Conservation (phyloP, 2,888 invertebrate species). For the Chymomyza fuscimana region DNA sequence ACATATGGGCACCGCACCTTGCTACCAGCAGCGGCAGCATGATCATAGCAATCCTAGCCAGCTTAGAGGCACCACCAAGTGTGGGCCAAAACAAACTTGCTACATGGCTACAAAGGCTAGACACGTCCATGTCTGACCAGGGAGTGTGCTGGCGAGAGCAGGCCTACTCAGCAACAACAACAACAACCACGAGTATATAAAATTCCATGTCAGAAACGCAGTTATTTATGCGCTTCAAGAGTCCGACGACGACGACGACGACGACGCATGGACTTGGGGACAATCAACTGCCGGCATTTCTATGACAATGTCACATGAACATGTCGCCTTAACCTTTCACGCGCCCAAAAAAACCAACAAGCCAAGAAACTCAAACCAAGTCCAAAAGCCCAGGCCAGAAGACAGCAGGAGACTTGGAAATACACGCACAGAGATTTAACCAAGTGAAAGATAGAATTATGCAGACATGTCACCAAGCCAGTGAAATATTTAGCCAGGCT, state of each 20-base stretch:
- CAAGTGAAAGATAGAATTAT: constrained; percentile 6
- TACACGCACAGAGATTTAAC: constrained; percentile 1
- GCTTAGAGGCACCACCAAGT: background rate
- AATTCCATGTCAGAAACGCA: constrained; percentile 70
- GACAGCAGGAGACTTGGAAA: constrained; percentile 20
- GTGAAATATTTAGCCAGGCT: constrained; percentile 4
- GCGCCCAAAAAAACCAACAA: constrained; percentile 47
- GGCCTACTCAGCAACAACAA: constrained; percentile 28
- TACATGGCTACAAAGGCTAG: constrained; percentile 31
- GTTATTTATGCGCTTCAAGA: constrained; percentile 73
- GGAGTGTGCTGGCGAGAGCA: constrained; percentile 47
- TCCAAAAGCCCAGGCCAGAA: constrained; percentile 55
- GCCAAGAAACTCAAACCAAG: constrained; percentile 40
- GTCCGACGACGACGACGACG: constrained; percentile 17
- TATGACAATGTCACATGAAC: constrained; percentile 74
- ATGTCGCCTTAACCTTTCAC: constrained; percentile 71
- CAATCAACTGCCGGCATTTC: constrained; percentile 62
- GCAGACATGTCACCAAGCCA: constrained; percentile 9
- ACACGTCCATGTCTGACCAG: constrained; percentile 12
- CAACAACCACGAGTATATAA: constrained; percentile 28
- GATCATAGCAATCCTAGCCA: constrained; percentile 19
- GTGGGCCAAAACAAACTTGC: constrained; percentile 27
- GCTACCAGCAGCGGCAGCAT: constrained; percentile 58
- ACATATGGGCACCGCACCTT: constrained; percentile 72
- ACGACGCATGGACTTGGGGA: constrained; percentile 16